These are phyloP conservation scores for Ailuropoda melanoleuca DNA, from an alignment of 2,113 vertebrate species.

Conservation along the genomic window DNA sequence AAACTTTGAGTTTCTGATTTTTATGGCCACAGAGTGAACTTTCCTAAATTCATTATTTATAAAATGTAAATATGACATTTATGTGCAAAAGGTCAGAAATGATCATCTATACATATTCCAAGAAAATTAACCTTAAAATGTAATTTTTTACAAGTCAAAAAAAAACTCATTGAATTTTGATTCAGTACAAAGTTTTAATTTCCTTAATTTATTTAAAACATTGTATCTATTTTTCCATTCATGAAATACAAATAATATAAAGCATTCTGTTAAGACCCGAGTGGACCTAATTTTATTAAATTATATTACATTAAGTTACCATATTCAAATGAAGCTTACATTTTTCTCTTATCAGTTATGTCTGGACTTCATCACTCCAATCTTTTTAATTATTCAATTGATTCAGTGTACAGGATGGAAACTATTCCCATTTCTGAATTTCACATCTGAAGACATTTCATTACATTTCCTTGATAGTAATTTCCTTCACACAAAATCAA, in stretches of 20 bases:
- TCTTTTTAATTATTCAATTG: slow-evolving; percentile 12
- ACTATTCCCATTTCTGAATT: slow-evolving; percentile 15
- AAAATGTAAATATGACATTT: slow-evolving; percentile 42
- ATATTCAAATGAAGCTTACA: background rate
- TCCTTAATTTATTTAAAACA: background rate
- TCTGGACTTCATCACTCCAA: background rate
- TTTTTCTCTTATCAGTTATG: slow-evolving; percentile 2
- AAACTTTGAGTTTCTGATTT: background rate
- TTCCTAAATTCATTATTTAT: background rate
- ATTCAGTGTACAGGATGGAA: background rate
- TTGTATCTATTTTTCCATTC: background rate
- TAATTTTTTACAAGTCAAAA: slow-evolving; percentile 3
- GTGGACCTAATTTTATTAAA: background rate
- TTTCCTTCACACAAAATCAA: slow-evolving; percentile 47
- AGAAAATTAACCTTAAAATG: slow-evolving; percentile 23
- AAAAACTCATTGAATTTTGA: background rate
- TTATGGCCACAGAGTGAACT: background rate
- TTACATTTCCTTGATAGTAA: background rate
- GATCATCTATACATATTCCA: background rate
- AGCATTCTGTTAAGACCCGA: background rate
- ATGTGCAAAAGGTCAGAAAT: background rate
- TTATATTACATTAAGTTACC: background rate
- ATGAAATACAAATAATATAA: background rate
- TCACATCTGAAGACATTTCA: slow-evolving; percentile 54
- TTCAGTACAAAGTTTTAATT: slow-evolving; percentile 28